Percentiles rank a stretch among this genome's conserved stretches.
phyloP scores from a whole-genome alignment of 2,797 vertebrate species.

The Sparidentex hasta region DNA sequence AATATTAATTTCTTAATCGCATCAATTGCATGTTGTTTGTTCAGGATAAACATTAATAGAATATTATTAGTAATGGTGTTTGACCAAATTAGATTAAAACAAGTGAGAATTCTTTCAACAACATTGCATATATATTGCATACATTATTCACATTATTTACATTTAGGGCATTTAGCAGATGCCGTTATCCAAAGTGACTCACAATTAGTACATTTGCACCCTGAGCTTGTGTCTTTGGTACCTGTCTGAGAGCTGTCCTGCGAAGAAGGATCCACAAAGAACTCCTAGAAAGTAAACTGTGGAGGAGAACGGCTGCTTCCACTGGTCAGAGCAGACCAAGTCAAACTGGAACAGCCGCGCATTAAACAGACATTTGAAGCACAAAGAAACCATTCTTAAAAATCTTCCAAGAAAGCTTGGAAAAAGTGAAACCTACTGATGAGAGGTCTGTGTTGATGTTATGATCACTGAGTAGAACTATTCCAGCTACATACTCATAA shows the following conservation, averaged over 20 bases:
- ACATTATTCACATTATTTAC: too few relatives aligned
- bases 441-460: background rate
- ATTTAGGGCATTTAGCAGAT: too few relatives aligned
- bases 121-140: too few relatives aligned
- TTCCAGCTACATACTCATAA: too few relatives aligned
- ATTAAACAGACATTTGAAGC: background rate
- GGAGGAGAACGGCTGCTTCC: conserved; percentile 90
- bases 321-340: conserved; percentile 89
- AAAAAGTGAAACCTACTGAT: background rate
- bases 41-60: too few relatives aligned
- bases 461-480: background rate
- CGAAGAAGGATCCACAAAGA: conserved; percentile 89
- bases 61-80: too few relatives aligned
- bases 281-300: conserved; percentile 90
- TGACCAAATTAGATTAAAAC: too few relatives aligned
- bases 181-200: too few relatives aligned
- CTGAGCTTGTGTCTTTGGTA: conserved; percentile 55
- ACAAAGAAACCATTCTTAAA: background rate
- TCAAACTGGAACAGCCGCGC: conserved; percentile 84
- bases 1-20: too few relatives aligned
- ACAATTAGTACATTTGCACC: too few relatives aligned
- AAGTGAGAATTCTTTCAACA: too few relatives aligned
- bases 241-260: conserved; percentile 93
- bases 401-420: background rate
- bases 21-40: too few relatives aligned